These are phyloP conservation scores for Leptopilina myrica DNA, from an alignment of 2,888 invertebrate genomes.

Conservation along the genomic window DNA sequence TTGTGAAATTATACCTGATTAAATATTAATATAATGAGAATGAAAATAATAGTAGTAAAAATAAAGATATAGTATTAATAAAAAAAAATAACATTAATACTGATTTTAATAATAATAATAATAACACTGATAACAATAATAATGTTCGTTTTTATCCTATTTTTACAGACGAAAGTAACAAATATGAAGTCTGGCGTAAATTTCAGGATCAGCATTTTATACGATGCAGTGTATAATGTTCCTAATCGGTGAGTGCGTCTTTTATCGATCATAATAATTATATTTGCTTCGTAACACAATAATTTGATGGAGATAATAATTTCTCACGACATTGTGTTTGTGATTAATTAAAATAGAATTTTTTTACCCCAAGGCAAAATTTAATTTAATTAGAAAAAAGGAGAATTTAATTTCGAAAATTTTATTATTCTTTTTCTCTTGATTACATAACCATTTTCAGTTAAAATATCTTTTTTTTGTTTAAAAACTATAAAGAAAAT, in stretches of 20 bases:
- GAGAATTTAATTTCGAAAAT: too few relatives aligned
- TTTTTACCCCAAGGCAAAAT: not conserved
- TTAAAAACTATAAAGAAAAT: too few relatives aligned
- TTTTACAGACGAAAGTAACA: not conserved
- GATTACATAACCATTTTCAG: too few relatives aligned
- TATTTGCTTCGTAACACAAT: slow-evolving; percentile 7
- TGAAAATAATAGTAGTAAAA: too few relatives aligned
- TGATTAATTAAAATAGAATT: not conserved
- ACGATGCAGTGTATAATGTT: slow-evolving; percentile 6
- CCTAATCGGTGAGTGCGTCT: slow-evolving; percentile 2
- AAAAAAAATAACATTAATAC: too few relatives aligned
- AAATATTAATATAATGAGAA: too few relatives aligned
- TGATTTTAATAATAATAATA: too few relatives aligned
- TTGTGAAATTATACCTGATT: too few relatives aligned
- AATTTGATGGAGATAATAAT: slow-evolving; percentile 3
- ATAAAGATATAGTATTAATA: too few relatives aligned
- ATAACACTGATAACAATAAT: too few relatives aligned
- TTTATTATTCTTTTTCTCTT: too few relatives aligned
- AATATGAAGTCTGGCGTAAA: not conserved
- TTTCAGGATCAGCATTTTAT: slow-evolving; percentile 10
- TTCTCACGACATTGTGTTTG: not conserved
- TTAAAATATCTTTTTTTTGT: too few relatives aligned
- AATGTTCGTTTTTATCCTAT: not conserved
- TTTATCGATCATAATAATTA: slow-evolving; percentile 17
- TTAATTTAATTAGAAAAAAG: not conserved